Percentiles rank a stretch among this genome's conserved stretches.
These are phyloP conservation scores for Achatina immaculata DNA, from an alignment of 1,140 invertebrate species.

Conservation along the genomic window DNA sequence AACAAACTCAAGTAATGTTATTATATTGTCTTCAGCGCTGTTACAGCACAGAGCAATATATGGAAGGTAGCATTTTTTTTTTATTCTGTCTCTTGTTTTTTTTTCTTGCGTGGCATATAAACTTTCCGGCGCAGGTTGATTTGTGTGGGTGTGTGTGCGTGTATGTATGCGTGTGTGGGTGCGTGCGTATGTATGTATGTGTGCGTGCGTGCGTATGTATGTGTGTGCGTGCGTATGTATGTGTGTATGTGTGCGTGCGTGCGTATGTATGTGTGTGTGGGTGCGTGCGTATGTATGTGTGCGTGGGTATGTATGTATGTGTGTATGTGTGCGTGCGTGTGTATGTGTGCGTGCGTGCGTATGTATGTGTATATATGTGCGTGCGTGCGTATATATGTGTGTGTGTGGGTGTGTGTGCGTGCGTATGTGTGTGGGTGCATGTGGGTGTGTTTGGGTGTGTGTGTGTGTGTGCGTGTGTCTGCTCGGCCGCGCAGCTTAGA, in stretches of 20 bases:
- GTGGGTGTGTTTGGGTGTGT: too few relatives aligned
- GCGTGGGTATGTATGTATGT: neutral
- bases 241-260: neutral
- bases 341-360: too few relatives aligned
- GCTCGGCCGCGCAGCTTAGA: neutral
- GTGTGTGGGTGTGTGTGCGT: too few relatives aligned
- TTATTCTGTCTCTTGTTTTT: too few relatives aligned
- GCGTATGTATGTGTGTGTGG: neutral
- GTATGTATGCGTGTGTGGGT: constrained; percentile 15
- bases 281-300: too few relatives aligned
- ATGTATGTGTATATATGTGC: neutral
- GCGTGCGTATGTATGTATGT: constrained; percentile 13
- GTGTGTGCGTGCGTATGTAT: constrained; percentile 14
- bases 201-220: constrained; percentile 18
- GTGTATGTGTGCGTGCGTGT: constrained; percentile 4
- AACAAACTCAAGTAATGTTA: too few relatives aligned
- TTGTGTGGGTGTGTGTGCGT: neutral
- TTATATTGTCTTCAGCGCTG: too few relatives aligned
- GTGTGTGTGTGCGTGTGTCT: constrained; percentile 10
- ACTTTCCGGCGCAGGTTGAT: too few relatives aligned
- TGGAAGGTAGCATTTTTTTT: too few relatives aligned
- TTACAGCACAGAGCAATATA: too few relatives aligned
- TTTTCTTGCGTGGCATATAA: too few relatives aligned
- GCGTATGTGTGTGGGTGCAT: too few relatives aligned
- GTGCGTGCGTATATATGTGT: neutral